Evolutionary conservation across 2,113 vertebrate species (phyloP).

Genomic region (Chroicocephalus ridibundus): DNA sequence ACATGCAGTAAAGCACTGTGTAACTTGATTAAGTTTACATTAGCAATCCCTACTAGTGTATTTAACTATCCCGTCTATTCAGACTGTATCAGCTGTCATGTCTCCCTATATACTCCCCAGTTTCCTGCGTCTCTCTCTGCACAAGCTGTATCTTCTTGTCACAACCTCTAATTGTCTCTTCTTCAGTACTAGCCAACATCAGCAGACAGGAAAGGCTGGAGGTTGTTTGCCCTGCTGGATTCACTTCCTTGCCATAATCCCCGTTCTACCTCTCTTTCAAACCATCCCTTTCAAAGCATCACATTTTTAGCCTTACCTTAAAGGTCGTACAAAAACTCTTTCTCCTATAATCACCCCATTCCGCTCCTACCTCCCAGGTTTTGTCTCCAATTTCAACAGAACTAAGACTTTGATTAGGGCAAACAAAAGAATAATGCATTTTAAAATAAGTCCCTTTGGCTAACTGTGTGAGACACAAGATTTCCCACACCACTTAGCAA

Average conservation of each 20-base stretch:
- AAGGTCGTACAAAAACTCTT: not conserved
- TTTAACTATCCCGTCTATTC: not conserved
- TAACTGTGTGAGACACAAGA: not conserved
- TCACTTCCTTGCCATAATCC: not conserved
- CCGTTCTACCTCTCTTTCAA: not conserved
- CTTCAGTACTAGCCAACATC: not conserved
- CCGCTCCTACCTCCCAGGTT: not conserved
- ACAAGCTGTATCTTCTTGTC: conserved; percentile 4
- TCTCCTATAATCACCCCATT: not conserved
- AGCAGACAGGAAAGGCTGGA: conserved; percentile 31
- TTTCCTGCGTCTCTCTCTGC: not conserved
- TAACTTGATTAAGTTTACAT: not conserved
- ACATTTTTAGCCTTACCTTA: conserved; percentile 23
- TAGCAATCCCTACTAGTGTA: not conserved
- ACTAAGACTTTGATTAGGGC: not conserved
- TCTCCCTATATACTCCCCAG: not conserved
- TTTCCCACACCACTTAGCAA: not conserved
- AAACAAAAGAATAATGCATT: conserved; percentile 14
- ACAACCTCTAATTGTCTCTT: conserved; percentile 27
- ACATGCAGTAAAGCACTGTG: not conserved
- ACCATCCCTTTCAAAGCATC: not conserved
- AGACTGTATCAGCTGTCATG: not conserved
- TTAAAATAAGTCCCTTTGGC: not conserved
- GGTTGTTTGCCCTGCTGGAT: conserved; percentile 35
- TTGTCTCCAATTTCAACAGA: not conserved